Conservation (phyloP, 2,797 vertebrate species). For the Pangasius djambal region DNA sequence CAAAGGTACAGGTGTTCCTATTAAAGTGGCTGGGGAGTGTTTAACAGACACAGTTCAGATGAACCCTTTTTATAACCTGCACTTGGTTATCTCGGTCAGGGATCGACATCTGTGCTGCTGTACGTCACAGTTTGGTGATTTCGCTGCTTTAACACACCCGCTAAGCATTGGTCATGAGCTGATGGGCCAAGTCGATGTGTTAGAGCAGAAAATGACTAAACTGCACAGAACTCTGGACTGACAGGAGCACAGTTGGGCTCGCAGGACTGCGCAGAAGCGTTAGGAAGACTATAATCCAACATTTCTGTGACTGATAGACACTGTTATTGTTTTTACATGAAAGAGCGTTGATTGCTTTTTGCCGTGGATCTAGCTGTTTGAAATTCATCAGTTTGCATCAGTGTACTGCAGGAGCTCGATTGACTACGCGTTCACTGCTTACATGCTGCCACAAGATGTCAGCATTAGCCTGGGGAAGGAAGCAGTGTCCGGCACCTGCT, state of each 20-base stretch:
- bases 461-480: constrained; percentile 52
- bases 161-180: not conserved
- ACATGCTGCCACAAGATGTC: constrained; percentile 58
- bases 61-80: not conserved
- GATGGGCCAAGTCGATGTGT: not conserved
- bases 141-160: not conserved
- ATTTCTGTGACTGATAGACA: not conserved
- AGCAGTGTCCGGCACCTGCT: not conserved
- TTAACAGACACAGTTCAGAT: not conserved
- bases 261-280: not conserved
- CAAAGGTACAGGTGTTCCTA: not conserved
- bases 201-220: not conserved
- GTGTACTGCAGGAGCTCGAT: not conserved
- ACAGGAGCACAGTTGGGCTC: too few species aligned
- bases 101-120: not conserved
- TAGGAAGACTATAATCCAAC: not conserved
- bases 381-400: not conserved
- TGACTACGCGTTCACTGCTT: constrained; percentile 17
- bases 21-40: too few species aligned
- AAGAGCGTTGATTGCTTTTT: not conserved
- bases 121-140: not conserved
- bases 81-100: not conserved
- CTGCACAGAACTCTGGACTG: not conserved
- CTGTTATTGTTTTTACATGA: not conserved
- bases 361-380: too few species aligned